phyloP scores from a whole-genome alignment of 2,888 invertebrate genomes.

The Drosophila sordidula region DNA sequence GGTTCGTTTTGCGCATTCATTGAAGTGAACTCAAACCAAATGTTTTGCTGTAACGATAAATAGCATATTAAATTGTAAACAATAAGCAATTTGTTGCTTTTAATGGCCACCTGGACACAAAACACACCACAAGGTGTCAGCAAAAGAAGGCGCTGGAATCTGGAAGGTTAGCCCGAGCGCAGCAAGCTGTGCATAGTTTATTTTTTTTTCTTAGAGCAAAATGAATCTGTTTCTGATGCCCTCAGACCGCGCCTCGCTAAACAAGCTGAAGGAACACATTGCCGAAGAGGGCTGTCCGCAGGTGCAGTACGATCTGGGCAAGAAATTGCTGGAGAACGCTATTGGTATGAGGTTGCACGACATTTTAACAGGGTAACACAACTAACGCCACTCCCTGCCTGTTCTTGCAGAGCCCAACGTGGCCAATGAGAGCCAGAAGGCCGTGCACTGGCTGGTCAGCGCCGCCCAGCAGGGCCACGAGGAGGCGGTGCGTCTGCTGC shows the following conservation, averaged over 20 bases:
- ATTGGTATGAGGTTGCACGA: conserved; percentile 87
- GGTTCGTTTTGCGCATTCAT: conserved; percentile 1
- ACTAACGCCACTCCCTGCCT: background rate
- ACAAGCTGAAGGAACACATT: conserved; percentile 87
- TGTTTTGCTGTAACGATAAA: conserved; percentile 24
- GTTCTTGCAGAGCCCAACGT: conserved; percentile 72
- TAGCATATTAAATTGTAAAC: conserved; percentile 49
- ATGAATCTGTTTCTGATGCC: conserved; percentile 4
- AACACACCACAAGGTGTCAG: conserved; percentile 80
- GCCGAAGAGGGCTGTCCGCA: conserved; percentile 96
- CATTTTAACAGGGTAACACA: background rate
- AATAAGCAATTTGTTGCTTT: conserved; percentile 25
- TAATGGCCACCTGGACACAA: conserved; percentile 85
- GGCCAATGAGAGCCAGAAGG: conserved; percentile 88
- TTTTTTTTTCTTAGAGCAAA: background rate
- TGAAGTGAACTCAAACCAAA: conserved; percentile 1
- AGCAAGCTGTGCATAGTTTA: background rate
- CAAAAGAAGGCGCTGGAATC: conserved; percentile 84
- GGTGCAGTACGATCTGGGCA: conserved; percentile 94
- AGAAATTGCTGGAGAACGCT: conserved; percentile 91
- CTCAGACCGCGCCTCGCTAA: conserved; percentile 84
- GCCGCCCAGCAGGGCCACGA: conserved; percentile 96
- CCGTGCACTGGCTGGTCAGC: conserved; percentile 95
- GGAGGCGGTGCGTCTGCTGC: conserved; percentile 92
- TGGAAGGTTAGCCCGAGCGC: conserved; percentile 79